Base-by-base conservation (phyloP, 2,797 vertebrate genomes). In the Remorina albescens region DNA sequence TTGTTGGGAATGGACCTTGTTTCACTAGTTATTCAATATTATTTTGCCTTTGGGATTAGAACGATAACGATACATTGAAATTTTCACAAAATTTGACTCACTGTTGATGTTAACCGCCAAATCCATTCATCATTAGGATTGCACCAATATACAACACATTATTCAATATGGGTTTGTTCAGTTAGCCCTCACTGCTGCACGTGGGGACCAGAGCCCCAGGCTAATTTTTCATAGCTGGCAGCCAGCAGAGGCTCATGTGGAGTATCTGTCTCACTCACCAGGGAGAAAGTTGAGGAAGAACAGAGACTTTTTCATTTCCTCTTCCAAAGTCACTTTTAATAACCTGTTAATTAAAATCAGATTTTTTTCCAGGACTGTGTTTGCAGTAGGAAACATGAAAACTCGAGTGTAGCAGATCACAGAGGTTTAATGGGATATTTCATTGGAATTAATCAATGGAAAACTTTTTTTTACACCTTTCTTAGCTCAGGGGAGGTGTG, bases 41-140 rank as follows among this genome's bases (percentile, higher is more conserved):
- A 84, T 85, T 78, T 18, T 3, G 25, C 67, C n/a, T 66, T 28
- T 74, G 78, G 57, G 78, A 32, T 83, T 77, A 73, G 78, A 81
- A 63, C 83, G 67, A 81, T 62, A 74, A 50, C 41, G 71, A 81
- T 76, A 74, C 82, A 84, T 87, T 84, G 76, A 91, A 81, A 78
- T 65, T 75, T 78, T 75, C 76, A 68, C 69, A 74, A 83, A 89
- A 87, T 91, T 85, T 90, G 85, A 76, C 83, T 90, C 28, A 65
- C 78, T 90, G 88, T 89, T 91, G 85, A 91, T 85, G 88, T 90
- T 89, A 81, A 84, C 71, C 50, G 57, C 63, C 84, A 91, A 85
- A 89, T 90, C 85, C 92, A 95, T 94, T 94, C 81, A 94, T 95
- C 92, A 90, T 84, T 78, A 64, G 87, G 89, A 91, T 92, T 88